phyloP scores from a whole-genome alignment of 1,140 invertebrate species.

The Aphaenogaster floridana region DNA sequence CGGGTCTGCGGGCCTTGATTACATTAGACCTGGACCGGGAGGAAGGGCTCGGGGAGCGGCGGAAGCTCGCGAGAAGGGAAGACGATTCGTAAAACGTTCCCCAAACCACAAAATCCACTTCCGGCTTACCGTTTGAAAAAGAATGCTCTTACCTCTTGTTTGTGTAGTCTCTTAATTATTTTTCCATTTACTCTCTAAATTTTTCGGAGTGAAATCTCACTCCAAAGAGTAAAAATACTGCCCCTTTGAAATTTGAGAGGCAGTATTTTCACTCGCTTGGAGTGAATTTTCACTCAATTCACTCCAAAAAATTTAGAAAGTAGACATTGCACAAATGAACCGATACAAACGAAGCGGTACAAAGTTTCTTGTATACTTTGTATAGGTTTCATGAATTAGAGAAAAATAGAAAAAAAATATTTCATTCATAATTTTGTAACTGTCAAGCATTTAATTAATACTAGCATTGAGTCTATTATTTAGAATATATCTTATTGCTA shows the following conservation, averaged over 20 bases:
- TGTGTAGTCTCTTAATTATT: not conserved
- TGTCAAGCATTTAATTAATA: not conserved
- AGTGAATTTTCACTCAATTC: too few relatives aligned
- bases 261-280: too few relatives aligned
- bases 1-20: conserved; percentile 65
- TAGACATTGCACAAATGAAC: not conserved
- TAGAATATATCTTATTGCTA: not conserved
- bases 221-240: too few relatives aligned
- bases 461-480: not conserved
- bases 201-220: too few relatives aligned
- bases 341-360: not conserved
- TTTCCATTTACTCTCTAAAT: not conserved
- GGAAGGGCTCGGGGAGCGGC: not conserved
- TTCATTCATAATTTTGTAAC: not conserved
- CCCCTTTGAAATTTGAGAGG: too few relatives aligned
- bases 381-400: not conserved
- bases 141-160: not conserved
- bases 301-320: too few relatives aligned
- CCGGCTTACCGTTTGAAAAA: conserved; percentile 20
- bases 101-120: conserved; percentile 19
- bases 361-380: not conserved
- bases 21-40: conserved; percentile 55
- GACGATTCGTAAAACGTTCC: conserved; percentile 10
- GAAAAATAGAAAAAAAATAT: not conserved
- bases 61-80: conserved; percentile 18